These are phyloP conservation scores for Brachyhypopomus gauderio DNA, from an alignment of 2,113 vertebrate genomes.

Conservation along the genomic window DNA sequence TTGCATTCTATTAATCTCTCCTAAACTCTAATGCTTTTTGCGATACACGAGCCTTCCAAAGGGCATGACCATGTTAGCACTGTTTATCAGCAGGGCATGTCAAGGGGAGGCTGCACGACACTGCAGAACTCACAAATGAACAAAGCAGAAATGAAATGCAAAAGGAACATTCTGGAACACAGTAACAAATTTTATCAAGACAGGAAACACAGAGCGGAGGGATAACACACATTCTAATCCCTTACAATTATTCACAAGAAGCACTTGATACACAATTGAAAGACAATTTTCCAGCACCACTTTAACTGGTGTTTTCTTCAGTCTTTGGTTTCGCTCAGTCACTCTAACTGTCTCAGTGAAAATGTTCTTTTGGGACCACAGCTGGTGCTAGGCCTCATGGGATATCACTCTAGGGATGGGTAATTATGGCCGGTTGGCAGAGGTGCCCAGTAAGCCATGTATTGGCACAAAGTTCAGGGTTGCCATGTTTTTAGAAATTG, in stretches of 20 bases:
- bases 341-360: not conserved
- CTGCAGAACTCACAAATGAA: not conserved
- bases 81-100: constrained; percentile 30
- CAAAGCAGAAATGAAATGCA: constrained; percentile 22
- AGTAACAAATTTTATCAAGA: constrained; percentile 3
- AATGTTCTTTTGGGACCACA: not conserved
- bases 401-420: constrained; percentile 20
- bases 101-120: not conserved
- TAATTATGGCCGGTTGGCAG: constrained; percentile 34
- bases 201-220: not conserved
- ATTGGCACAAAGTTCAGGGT: not conserved
- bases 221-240: not conserved
- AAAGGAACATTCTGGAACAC: constrained; percentile 3
- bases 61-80: constrained; percentile 28
- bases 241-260: constrained; percentile 1
- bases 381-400: not conserved
- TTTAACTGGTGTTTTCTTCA: not conserved
- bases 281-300: not conserved
- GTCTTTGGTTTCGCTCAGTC: not conserved
- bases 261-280: not conserved
- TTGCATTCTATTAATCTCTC: constrained; percentile 44
- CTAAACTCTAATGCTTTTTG: constrained; percentile 41
- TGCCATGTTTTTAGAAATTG: constrained; percentile 1
- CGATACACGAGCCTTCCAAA: constrained; percentile 40
- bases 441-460: not conserved